Percentiles rank a stretch among this genome's conserved stretches.
Evolutionary conservation across 2,113 vertebrate genomes (phyloP).

Genomic region (Oreochromis tanganicae): DNA sequence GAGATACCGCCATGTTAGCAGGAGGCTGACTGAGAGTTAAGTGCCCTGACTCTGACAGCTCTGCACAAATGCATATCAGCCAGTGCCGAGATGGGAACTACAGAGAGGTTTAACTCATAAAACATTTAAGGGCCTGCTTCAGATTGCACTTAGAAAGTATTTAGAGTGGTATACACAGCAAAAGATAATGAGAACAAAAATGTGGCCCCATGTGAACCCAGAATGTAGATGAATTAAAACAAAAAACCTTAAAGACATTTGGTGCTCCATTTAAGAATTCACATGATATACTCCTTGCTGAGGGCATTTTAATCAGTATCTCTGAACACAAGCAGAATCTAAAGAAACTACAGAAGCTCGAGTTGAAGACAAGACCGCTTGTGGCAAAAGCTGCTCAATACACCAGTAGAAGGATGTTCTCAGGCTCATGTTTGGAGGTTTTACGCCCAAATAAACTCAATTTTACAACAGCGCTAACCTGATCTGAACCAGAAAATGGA

Average conservation of each 20-base stretch:
- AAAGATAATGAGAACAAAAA: conserved; percentile 32
- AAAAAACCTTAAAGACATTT: conserved; percentile 13
- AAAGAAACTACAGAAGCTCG: background rate
- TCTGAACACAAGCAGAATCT: background rate
- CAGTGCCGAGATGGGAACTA: conserved; percentile 35
- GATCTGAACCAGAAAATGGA: conserved; percentile 69
- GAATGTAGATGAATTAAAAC: background rate
- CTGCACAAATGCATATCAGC: conserved; percentile 54
- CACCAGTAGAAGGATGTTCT: conserved; percentile 17
- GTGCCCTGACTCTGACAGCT: conserved; percentile 53
- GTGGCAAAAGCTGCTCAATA: background rate
- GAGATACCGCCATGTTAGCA: conserved; percentile 39
- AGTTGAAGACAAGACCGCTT: background rate
- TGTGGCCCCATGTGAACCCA: background rate
- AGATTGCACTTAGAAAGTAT: conserved; percentile 47
- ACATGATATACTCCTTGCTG: background rate
- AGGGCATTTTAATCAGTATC: background rate
- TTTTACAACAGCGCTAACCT: conserved; percentile 58
- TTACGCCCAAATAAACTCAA: conserved; percentile 64
- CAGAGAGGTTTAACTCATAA: conserved; percentile 54
- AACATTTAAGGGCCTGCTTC: conserved; percentile 52
- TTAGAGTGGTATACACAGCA: conserved; percentile 19
- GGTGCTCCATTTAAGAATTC: background rate
- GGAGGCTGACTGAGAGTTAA: conserved; percentile 46
- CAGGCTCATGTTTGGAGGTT: conserved; percentile 49